Base-by-base conservation (phyloP, 2,888 invertebrate species). In the Synanthedon myopaeformis region DNA sequence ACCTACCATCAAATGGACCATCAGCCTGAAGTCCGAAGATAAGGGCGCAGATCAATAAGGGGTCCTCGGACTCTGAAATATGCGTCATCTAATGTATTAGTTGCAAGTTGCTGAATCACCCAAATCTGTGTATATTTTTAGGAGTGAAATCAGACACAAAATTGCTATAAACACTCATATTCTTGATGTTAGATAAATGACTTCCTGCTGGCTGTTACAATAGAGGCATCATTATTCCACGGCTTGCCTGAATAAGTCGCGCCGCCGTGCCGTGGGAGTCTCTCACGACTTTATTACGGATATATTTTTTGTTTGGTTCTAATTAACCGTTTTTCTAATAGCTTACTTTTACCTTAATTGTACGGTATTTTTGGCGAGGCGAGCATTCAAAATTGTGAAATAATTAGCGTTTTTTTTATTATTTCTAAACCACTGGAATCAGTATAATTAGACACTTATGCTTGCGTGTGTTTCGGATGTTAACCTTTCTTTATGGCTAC, bases 111-210 rank as follows among this genome's bases (percentile, higher is more conserved):
- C 17, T 17, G 17, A 14, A 19, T 49, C 49, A 49, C 71, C 76
- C 74, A 61, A 84, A 86, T 85, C 84, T 83, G 83, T 82, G 79
- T 79, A 79, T 35, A 35, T 35, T 75, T 78, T 82, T 80, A 76
- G 77, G 72, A 80, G 78, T 77, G 82, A 85, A 86, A 83, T 83
- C 80, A 78, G 79, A 79, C 80, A 77, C 81, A 70, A 85, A 87
- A 87, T 86, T 84, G 81, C 81, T 85, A 74, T 80, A 81, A 85
- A 84, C 84, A 79, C 76, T 86, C 81, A 86, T 86, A 87, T 86
- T 86, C 83, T 83, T 85, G 85, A 86, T 87, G 86, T 79, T 83
- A 85, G 86, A 86, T 86, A 87, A 87, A 86, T 84, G 75, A 86
- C 87, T 87, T 87, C 87, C 87, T 86, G 86, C 79, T 79, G 72